phyloP scores from a whole-genome alignment of 2,113 vertebrate species.

The Phylloscopus trochilus region DNA sequence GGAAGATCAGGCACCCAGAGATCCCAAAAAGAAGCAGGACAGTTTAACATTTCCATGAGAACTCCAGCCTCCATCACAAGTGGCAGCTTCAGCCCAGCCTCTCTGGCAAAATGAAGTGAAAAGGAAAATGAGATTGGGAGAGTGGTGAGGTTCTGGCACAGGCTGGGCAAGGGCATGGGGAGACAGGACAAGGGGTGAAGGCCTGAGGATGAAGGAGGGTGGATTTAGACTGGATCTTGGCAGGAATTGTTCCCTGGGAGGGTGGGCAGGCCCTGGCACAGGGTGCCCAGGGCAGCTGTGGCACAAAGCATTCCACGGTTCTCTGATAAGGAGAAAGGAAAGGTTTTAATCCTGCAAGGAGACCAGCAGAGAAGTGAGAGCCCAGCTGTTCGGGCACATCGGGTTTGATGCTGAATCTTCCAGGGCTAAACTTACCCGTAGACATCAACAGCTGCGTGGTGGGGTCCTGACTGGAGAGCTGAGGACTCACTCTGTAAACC shows the following conservation, averaged over 20 bases:
- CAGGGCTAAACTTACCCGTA: not conserved
- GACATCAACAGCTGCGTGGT: not conserved
- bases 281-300: not conserved
- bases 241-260: fast-evolving
- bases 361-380: not conserved
- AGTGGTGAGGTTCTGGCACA: not conserved
- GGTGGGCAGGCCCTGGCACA: not conserved
- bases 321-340: not conserved
- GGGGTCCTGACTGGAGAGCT: not conserved
- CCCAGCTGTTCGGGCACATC: fast-evolving
- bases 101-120: not conserved
- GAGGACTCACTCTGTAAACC: not conserved
- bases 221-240: not conserved
- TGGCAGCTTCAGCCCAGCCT: not conserved
- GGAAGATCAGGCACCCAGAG: not conserved
- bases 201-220: not conserved
- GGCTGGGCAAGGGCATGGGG: not conserved
- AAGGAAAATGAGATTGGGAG: not conserved
- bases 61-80: not conserved
- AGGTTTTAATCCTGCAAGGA: not conserved
- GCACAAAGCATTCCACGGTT: not conserved
- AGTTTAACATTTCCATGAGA: not conserved
- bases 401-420: not conserved
- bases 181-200: not conserved
- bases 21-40: not conserved